Conservation (phyloP, 2,888 invertebrate genomes). For the Aethes cnicana region DNA sequence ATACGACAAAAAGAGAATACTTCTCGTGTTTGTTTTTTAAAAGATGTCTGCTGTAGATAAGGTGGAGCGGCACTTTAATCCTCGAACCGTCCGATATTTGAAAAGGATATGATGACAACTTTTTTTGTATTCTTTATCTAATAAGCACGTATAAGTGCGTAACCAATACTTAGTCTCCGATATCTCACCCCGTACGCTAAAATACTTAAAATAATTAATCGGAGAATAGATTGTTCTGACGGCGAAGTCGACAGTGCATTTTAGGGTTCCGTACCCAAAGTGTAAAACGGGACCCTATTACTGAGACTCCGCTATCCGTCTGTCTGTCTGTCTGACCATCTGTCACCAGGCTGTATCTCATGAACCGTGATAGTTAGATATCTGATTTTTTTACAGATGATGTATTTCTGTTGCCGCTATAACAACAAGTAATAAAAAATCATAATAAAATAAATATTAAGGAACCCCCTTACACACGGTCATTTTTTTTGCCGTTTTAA, state of each 20-base stretch:
- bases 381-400: too few species aligned
- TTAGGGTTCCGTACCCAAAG: too few species aligned
- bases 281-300: too few species aligned
- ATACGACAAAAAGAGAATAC: conserved; percentile 78
- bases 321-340: too few species aligned
- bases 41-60: conserved; percentile 81
- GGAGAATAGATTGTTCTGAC: conserved; percentile 2
- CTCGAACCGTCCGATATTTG: conserved; percentile 79
- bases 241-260: background rate
- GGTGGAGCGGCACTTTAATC: conserved; percentile 80
- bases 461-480: too few species aligned
- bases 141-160: conserved; percentile 63
- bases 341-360: too few species aligned
- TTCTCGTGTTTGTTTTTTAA: conserved; percentile 81
- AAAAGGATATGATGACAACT: conserved; percentile 82
- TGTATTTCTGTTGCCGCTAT: too few species aligned
- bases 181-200: conserved; percentile 1
- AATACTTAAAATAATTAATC: conserved; percentile 19
- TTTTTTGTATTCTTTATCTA: conserved; percentile 77
- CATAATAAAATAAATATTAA: too few species aligned
- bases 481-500: too few species aligned
- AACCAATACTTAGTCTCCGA: conserved; percentile 54
- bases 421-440: too few species aligned
- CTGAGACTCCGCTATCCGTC: too few species aligned
- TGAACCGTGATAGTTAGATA: too few species aligned